Percentiles rank a stretch among this genome's conserved stretches.
Evolutionary conservation across 2,113 vertebrate genomes (phyloP).

Genomic region (Eretmochelys imbricata): DNA sequence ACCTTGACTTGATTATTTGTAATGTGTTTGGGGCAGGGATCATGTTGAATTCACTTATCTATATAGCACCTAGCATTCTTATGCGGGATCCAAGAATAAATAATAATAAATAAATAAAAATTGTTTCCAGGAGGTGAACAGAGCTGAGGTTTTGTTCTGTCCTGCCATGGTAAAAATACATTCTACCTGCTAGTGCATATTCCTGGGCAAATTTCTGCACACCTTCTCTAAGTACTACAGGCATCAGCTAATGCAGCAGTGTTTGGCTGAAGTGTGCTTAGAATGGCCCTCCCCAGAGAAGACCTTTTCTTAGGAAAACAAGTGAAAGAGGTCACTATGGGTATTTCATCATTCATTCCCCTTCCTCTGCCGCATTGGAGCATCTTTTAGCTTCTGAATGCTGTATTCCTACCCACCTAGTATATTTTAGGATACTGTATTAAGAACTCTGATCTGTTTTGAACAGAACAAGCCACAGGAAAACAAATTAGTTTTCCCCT

Average conservation of each 20-base stretch:
- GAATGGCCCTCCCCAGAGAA: not conserved
- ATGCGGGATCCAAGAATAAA: not conserved
- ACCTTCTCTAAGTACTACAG: not conserved
- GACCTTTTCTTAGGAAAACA: not conserved
- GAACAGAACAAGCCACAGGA: not conserved
- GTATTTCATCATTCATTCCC: not conserved
- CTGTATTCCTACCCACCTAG: not conserved
- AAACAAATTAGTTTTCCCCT: not conserved
- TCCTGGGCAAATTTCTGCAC: not conserved
- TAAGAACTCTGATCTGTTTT: not conserved
- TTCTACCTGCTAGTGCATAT: not conserved
- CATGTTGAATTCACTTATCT: not conserved
- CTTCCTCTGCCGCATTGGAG: not conserved
- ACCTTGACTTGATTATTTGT: not conserved
- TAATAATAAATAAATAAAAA: not conserved
- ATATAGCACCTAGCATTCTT: too few species aligned
- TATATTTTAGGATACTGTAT: not conserved
- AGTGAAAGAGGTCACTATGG: not conserved
- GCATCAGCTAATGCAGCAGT: not conserved
- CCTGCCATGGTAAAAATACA: not conserved
- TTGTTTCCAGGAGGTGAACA: not conserved
- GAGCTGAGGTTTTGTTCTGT: not conserved
- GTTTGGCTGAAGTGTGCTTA: not conserved
- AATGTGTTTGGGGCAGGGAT: not conserved
- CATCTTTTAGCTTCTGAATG: not conserved